Evolutionary conservation across 2,888 invertebrate genomes (phyloP).

Genomic region (Helobdella robusta): DNA sequence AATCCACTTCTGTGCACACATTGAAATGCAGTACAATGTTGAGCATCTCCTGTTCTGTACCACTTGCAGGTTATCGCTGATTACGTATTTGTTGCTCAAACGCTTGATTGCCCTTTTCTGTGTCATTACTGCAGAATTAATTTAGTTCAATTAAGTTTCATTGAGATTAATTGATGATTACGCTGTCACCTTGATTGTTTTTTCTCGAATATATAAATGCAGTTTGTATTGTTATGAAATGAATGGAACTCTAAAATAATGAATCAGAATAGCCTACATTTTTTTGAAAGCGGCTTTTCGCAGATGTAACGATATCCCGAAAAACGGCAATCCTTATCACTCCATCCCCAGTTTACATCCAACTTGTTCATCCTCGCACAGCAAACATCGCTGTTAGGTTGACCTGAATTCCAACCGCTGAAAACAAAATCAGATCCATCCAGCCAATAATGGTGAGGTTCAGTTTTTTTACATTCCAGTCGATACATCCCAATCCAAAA

Average conservation of each 20-base stretch:
- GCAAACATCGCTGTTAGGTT: not conserved
- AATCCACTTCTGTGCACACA: not conserved
- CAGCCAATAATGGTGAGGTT: not conserved
- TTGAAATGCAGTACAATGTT: not conserved
- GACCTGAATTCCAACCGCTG: not conserved
- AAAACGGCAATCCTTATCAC: not conserved
- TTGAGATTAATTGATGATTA: no score
- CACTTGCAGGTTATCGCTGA: not conserved
- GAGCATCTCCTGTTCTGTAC: not conserved
- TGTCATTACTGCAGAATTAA: no score
- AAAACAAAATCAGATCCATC: not conserved
- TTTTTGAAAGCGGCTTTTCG: not conserved
- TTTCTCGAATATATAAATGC: no score
- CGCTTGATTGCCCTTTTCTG: not conserved
- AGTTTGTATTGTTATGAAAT: no score
- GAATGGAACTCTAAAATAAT: no score
- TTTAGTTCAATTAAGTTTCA: no score
- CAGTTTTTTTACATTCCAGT: no score
- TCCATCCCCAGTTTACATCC: not conserved
- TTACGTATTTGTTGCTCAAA: not conserved
- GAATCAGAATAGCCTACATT: no score
- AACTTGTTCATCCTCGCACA: no score
- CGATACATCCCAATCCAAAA: no score
- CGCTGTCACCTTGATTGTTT: no score
- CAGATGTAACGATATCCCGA: not conserved